Evolutionary conservation across 2,113 vertebrate species (phyloP).

Genomic region (Suricata suricatta): DNA sequence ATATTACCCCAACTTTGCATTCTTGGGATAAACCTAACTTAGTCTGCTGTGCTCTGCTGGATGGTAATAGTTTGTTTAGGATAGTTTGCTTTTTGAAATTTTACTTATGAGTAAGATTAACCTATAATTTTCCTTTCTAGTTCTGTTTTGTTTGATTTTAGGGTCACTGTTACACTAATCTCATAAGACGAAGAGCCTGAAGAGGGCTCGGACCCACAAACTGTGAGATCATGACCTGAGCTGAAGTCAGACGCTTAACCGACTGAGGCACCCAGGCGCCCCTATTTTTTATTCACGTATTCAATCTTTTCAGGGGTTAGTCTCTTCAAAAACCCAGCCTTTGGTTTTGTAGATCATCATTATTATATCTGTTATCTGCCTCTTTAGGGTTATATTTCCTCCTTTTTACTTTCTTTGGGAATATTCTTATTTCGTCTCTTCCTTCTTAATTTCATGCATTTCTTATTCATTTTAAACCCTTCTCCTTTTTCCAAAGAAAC

Average conservation of each 20-base stretch:
- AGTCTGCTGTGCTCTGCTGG: neutral
- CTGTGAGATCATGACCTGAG: too few relatives aligned
- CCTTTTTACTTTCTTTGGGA: neutral
- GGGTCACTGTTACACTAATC: neutral
- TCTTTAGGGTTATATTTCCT: neutral
- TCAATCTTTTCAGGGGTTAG: neutral
- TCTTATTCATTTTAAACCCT: neutral
- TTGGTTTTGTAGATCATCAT: neutral
- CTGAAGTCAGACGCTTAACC: too few relatives aligned
- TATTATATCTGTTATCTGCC: neutral
- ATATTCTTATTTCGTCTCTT: neutral
- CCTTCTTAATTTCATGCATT: neutral
- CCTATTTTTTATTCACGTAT: neutral
- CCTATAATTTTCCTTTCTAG: neutral
- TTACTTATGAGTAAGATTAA: neutral
- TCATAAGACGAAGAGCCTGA: neutral
- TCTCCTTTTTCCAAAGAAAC: neutral
- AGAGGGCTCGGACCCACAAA: too few relatives aligned
- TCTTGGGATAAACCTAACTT: neutral
- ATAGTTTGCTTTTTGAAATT: constrained; percentile 10
- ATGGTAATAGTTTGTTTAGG: neutral
- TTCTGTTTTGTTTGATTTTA: constrained; percentile 23
- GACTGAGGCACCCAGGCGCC: too few relatives aligned
- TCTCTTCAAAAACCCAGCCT: neutral
- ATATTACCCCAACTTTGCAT: neutral